Conservation (phyloP, 2,797 vertebrate species). For the Poecile montanus region DNA sequence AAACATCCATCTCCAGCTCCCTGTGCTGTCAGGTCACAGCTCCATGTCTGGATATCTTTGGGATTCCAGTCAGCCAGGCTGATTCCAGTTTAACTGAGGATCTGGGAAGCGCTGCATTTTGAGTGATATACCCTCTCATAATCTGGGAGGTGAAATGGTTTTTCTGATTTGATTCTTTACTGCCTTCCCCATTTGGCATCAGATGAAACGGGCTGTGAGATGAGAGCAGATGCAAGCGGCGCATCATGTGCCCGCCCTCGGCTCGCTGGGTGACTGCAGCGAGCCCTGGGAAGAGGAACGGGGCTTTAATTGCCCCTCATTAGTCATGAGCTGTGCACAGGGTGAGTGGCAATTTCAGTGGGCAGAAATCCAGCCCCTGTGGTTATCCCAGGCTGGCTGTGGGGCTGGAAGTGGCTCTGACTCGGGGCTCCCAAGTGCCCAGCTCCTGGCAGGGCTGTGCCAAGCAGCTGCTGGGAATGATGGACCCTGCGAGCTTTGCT, state of each 20-base stretch:
- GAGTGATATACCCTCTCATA: background rate
- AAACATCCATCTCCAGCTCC: background rate
- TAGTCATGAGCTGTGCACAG: background rate
- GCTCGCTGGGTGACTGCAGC: fast-evolving
- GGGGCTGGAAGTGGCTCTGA: background rate
- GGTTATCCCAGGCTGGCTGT: fast-evolving
- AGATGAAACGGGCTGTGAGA: background rate
- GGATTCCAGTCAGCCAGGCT: background rate
- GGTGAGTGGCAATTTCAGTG: background rate
- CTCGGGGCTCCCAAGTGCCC: fast-evolving
- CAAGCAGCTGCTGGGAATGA: background rate
- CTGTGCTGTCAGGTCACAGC: background rate
- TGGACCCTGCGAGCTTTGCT: background rate
- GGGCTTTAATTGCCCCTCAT: constrained; percentile 6
- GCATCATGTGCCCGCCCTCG: background rate
- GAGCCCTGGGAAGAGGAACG: background rate
- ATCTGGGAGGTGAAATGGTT: background rate
- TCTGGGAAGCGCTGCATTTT: background rate
- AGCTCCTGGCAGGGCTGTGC: fast-evolving
- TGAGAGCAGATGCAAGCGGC: background rate
- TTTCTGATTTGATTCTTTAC: constrained; percentile 36
- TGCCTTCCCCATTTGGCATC: background rate
- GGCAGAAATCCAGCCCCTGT: background rate
- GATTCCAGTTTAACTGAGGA: background rate
- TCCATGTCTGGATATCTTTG: fast-evolving